These are phyloP conservation scores for Picathartes gymnocephalus DNA, from an alignment of 2,113 vertebrate species.

Conservation along the genomic window DNA sequence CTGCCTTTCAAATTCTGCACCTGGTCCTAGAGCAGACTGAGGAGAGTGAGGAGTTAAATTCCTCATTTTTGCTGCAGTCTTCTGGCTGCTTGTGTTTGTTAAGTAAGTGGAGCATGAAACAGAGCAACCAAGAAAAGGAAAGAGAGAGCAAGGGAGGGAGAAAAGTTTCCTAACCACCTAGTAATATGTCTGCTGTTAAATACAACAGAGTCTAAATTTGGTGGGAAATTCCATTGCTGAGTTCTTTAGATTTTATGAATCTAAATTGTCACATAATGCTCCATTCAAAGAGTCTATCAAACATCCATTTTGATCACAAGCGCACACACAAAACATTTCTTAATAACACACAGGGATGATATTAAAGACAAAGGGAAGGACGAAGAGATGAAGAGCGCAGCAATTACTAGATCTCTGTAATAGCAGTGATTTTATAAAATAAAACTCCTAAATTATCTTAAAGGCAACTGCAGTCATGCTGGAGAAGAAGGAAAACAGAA, in stretches of 20 bases:
- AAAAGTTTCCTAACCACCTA: neutral
- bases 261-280: neutral
- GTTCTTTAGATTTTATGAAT: neutral
- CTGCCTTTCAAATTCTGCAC: neutral
- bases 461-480: neutral
- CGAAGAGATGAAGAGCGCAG: neutral
- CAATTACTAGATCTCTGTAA: neutral
- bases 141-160: neutral
- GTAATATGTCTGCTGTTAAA: neutral
- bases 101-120: neutral
- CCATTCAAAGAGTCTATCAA: neutral
- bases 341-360: neutral
- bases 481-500: neutral
- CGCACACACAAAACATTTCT: neutral
- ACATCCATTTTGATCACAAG: neutral
- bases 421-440: neutral
- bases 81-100: neutral
- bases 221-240: neutral
- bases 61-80: neutral
- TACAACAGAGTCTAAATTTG: neutral
- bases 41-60: neutral
- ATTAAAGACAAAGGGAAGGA: neutral
- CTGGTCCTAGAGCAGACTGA: neutral
- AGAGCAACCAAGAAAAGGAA: neutral
- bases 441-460: neutral